Evolutionary conservation across 2,888 invertebrate species (phyloP).

Genomic region (Pyrgus malvae): DNA sequence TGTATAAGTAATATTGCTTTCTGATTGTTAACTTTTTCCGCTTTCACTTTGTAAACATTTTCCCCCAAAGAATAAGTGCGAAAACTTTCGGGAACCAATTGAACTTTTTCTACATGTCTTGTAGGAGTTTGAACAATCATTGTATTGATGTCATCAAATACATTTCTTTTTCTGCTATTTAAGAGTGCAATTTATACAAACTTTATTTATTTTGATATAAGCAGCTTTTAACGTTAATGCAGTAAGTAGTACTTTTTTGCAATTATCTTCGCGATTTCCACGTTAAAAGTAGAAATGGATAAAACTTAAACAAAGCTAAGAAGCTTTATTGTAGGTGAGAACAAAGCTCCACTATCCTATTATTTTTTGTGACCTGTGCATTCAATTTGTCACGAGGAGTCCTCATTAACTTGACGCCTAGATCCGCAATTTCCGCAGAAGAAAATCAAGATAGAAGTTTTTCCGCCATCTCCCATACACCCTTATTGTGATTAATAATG

Average conservation of each 20-base stretch:
- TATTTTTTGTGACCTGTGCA: conserved; percentile 27
- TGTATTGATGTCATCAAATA: too few relatives aligned
- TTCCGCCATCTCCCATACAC: conserved; percentile 25
- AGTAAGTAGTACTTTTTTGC: too few relatives aligned
- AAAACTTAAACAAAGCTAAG: conserved; percentile 18
- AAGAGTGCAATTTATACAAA: too few relatives aligned
- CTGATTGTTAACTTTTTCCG: conserved; percentile 14
- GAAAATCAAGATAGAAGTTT: conserved; percentile 26
- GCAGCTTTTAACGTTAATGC: too few relatives aligned
- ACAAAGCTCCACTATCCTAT: conserved; percentile 23
- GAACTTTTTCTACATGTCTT: too few relatives aligned
- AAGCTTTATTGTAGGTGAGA: conserved; percentile 20
- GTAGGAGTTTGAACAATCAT: too few relatives aligned
- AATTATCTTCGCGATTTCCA: too few relatives aligned
- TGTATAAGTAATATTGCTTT: conserved; percentile 14
- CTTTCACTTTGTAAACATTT: neutral
- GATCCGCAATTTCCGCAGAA: conserved; percentile 28
- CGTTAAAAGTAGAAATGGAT: neutral
- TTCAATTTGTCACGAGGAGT: conserved; percentile 27
- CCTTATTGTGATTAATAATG: conserved; percentile 27
- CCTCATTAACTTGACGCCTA: conserved; percentile 27
- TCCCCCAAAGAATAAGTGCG: neutral
- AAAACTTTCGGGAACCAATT: neutral
- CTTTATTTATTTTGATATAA: too few relatives aligned
- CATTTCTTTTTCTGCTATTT: too few relatives aligned